Percentiles rank a stretch among this genome's conserved stretches.
These are phyloP conservation scores for Portunus trituberculatus DNA, from an alignment of 1,140 invertebrate species.

Conservation along the genomic window DNA sequence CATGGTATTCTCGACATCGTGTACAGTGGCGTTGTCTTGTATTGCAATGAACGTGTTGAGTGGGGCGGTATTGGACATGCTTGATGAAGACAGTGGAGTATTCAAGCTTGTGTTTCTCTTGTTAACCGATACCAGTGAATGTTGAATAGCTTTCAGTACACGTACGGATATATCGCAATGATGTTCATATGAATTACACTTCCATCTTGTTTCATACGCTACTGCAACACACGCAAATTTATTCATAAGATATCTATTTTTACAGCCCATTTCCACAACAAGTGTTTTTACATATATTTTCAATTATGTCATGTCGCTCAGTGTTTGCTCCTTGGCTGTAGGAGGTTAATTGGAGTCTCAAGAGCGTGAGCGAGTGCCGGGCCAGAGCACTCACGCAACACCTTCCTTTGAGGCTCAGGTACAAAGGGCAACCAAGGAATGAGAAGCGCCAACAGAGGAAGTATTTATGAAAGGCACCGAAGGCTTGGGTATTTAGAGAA, in stretches of 20 bases:
- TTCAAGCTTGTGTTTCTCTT: too few relatives aligned
- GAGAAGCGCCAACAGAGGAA: background rate
- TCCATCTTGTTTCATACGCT: background rate
- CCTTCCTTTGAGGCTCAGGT: constrained; percentile 8
- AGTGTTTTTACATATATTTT: background rate
- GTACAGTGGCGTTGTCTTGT: too few relatives aligned
- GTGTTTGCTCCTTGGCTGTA: background rate
- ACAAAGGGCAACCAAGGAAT: constrained; percentile 7
- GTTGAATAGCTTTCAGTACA: too few relatives aligned
- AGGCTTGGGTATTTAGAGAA: background rate
- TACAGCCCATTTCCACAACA: background rate
- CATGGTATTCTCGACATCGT: too few relatives aligned
- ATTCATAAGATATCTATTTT: background rate
- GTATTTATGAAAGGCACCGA: background rate
- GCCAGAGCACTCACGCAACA: background rate
- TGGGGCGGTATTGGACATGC: too few relatives aligned
- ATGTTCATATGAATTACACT: too few relatives aligned
- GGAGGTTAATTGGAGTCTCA: background rate
- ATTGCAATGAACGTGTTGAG: too few relatives aligned
- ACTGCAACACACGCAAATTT: background rate
- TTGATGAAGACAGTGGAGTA: too few relatives aligned
- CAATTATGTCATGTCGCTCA: background rate
- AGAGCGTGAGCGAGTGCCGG: background rate
- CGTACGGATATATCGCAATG: too few relatives aligned
- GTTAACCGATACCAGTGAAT: too few relatives aligned